These are phyloP conservation scores for Volucella bombylans DNA, from an alignment of 2,888 invertebrate genomes.

Conservation along the genomic window DNA sequence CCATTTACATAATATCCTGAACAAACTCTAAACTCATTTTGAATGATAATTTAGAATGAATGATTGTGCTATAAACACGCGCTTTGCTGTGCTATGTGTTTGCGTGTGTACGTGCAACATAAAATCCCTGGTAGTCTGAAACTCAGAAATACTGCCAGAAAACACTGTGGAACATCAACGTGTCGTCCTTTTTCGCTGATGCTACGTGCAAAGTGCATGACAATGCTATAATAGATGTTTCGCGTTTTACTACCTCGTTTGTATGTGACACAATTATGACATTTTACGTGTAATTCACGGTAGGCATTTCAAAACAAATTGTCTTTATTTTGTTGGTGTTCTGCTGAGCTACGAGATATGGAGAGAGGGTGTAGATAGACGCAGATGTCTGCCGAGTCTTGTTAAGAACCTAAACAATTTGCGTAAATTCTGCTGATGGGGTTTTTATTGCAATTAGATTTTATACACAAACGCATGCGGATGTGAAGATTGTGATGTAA, in stretches of 20 bases:
- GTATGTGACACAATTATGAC: slow-evolving; percentile 63
- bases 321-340: slow-evolving; percentile 9
- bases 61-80: slow-evolving; percentile 59
- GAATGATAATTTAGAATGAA: slow-evolving; percentile 60
- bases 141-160: too few species aligned
- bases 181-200: slow-evolving; percentile 27
- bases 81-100: too few species aligned
- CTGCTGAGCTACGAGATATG: neutral
- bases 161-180: slow-evolving; percentile 31
- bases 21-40: slow-evolving; percentile 27
- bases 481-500: too few species aligned
- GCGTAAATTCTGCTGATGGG: too few species aligned
- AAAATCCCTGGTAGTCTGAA: slow-evolving; percentile 1
- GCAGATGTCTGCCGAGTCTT: too few species aligned
- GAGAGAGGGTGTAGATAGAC: too few species aligned
- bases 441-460: too few species aligned
- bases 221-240: slow-evolving; percentile 30
- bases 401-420: too few species aligned
- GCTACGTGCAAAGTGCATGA: slow-evolving; percentile 50
- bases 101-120: slow-evolving; percentile 46
- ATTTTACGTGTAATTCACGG: slow-evolving; percentile 27
- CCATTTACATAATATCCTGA: slow-evolving; percentile 46
- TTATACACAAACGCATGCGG: too few species aligned
- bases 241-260: slow-evolving; percentile 48
- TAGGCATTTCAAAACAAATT: slow-evolving; percentile 26